Percentiles rank a stretch among this genome's conserved stretches.
phyloP scores from a whole-genome alignment of 2,797 vertebrate genomes.

The Danio kyathit region DNA sequence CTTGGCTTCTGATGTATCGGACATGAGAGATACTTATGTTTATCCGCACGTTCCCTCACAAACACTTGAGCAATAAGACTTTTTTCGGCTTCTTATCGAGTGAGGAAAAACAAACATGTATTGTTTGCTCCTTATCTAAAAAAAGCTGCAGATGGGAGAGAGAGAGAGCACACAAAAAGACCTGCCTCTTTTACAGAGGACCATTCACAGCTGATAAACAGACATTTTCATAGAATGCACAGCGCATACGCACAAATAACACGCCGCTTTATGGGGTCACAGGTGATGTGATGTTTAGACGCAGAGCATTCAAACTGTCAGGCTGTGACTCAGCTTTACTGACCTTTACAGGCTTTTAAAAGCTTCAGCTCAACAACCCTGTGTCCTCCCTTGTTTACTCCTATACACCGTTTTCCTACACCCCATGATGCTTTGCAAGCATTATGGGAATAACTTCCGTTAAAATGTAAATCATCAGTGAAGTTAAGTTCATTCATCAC shows the following conservation, averaged over 20 bases:
- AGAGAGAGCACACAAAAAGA: constrained; percentile 17
- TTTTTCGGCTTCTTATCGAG: constrained; percentile 60
- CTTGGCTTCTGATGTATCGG: neutral
- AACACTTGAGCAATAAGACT: constrained; percentile 62
- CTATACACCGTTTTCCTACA: neutral
- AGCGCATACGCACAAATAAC: constrained; percentile 4
- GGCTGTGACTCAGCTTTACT: constrained; percentile 37
- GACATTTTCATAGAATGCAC: constrained; percentile 31
- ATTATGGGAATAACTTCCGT: too few relatives aligned
- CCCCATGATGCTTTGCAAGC: too few relatives aligned
- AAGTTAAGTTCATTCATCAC: too few relatives aligned
- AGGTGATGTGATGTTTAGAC: constrained; percentile 42
- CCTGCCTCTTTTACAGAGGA: constrained; percentile 34
- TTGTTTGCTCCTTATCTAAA: constrained; percentile 30
- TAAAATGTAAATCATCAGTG: too few relatives aligned
- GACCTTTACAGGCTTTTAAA: constrained; percentile 48
- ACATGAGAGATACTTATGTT: constrained; percentile 24
- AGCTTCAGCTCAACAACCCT: constrained; percentile 36
- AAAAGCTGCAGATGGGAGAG: neutral
- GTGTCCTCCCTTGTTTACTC: constrained; percentile 25
- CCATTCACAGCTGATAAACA: constrained; percentile 21
- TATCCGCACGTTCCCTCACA: neutral
- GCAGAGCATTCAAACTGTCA: constrained; percentile 28
- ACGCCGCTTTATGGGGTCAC: constrained; percentile 26
- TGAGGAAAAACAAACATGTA: constrained; percentile 19